Evolutionary conservation across 2,113 vertebrate species (phyloP).

Genomic region (Nothobranchius furzeri): DNA sequence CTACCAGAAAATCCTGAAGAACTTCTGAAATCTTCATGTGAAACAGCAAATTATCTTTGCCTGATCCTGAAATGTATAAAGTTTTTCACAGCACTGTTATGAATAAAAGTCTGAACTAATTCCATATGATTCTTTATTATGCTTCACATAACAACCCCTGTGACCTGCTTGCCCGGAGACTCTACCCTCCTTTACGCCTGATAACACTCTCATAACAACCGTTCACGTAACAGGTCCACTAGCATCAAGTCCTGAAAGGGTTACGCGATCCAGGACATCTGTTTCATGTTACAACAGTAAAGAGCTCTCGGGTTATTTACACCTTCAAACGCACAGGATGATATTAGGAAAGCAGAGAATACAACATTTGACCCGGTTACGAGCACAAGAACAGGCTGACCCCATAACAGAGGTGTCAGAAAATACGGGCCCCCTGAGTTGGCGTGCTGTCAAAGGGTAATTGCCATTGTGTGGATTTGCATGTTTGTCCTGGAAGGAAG

Average conservation of each 20-base stretch:
- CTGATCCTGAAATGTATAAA: too few species aligned
- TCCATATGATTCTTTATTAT: constrained; percentile 7
- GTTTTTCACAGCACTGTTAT: too few species aligned
- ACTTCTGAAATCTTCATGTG: too few species aligned
- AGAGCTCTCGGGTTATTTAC: constrained; percentile 36
- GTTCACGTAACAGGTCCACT: constrained; percentile 32
- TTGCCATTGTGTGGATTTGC: constrained; percentile 52
- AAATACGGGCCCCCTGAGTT: constrained; percentile 44
- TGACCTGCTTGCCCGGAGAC: constrained; percentile 50
- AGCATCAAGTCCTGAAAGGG: constrained; percentile 15
- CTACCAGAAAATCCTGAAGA: too few species aligned
- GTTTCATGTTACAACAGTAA: constrained; percentile 21
- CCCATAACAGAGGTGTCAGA: constrained; percentile 30
- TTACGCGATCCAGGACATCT: constrained; percentile 27
- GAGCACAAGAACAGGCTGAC: constrained; percentile 26
- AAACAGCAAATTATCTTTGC: too few species aligned
- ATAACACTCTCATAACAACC: constrained; percentile 25
- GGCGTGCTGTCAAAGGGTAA: constrained; percentile 15
- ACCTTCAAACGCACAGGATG: neutral
- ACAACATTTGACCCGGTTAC: constrained; percentile 41
- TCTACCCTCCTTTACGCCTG: constrained; percentile 42
- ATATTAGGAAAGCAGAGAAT: constrained; percentile 3
- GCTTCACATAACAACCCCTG: constrained; percentile 50
- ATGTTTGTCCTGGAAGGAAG: constrained; percentile 34
- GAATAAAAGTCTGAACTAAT: neutral